Evolutionary conservation across 2,113 vertebrate genomes (phyloP).

Genomic region (Okapia johnstoni): DNA sequence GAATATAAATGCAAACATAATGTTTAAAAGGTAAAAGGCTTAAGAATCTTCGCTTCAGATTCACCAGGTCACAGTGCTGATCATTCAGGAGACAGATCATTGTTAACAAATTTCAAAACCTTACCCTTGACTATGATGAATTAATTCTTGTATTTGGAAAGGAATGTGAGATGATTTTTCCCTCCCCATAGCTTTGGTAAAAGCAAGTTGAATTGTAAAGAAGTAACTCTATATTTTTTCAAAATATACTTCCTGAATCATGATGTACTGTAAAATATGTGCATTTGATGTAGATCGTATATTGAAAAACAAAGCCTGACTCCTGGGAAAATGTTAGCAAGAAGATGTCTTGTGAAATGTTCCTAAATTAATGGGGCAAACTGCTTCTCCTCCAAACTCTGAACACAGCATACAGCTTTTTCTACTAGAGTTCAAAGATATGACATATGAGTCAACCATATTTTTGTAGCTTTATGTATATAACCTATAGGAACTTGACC

Average conservation of each 20-base stretch:
- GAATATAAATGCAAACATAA: not conserved
- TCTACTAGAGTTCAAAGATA: not conserved
- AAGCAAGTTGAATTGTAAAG: not conserved
- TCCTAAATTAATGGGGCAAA: not conserved
- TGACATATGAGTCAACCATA: not conserved
- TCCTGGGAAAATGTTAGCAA: not conserved
- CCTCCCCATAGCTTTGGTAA: not conserved
- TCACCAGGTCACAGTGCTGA: no score
- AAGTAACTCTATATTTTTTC: not conserved
- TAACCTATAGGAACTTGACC: not conserved
- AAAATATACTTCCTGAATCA: not conserved
- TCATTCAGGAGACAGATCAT: not conserved
- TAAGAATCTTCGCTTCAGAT: not conserved
- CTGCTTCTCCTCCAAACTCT: not conserved
- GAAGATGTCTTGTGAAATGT: not conserved
- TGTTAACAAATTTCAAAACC: not conserved
- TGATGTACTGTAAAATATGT: not conserved
- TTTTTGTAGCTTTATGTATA: not conserved
- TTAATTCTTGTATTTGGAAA: not conserved
- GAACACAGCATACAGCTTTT: not conserved
- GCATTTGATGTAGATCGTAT: not conserved
- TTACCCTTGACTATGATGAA: not conserved
- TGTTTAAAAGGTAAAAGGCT: not conserved
- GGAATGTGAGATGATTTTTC: not conserved
- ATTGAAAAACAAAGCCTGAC: not conserved